phyloP scores from a whole-genome alignment of 2,888 invertebrate genomes.

The Nezara viridula region DNA sequence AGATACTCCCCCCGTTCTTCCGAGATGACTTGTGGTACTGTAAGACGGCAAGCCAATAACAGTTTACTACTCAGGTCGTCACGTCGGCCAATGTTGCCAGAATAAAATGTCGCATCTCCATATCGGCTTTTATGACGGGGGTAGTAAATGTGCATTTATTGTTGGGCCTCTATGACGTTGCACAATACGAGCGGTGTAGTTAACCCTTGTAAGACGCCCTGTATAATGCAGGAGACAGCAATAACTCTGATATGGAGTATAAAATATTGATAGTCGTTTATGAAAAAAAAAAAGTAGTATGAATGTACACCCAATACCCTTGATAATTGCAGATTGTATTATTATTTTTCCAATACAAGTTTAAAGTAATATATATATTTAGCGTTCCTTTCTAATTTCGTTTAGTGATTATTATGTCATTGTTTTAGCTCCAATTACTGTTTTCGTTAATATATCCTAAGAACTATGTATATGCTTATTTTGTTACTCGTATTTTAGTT shows the following conservation, averaged over 20 bases:
- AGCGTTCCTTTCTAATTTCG: too few relatives aligned
- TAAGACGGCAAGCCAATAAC: neutral
- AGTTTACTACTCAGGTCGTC: constrained; percentile 12
- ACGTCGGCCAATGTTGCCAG: neutral
- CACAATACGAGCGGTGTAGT: neutral
- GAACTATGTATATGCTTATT: too few relatives aligned
- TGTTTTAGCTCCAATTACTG: too few relatives aligned
- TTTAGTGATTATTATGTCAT: too few relatives aligned
- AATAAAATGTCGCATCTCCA: constrained; percentile 28
- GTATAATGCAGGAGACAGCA: neutral
- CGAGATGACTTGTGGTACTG: neutral
- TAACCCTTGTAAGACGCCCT: neutral
- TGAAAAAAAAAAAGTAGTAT: neutral
- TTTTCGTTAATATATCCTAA: too few relatives aligned
- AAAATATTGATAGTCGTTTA: neutral
- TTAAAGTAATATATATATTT: too few relatives aligned
- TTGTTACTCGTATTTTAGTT: too few relatives aligned
- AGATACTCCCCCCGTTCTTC: neutral
- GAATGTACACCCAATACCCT: too few relatives aligned
- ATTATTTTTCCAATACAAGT: too few relatives aligned
- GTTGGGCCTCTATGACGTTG: neutral
- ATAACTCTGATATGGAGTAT: neutral
- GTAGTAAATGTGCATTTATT: constrained; percentile 28
- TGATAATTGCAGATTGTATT: too few relatives aligned
- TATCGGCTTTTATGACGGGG: neutral